Evolutionary conservation across 2,797 vertebrate genomes (phyloP).

Genomic region (Cynodonichthys magdalenae): DNA sequence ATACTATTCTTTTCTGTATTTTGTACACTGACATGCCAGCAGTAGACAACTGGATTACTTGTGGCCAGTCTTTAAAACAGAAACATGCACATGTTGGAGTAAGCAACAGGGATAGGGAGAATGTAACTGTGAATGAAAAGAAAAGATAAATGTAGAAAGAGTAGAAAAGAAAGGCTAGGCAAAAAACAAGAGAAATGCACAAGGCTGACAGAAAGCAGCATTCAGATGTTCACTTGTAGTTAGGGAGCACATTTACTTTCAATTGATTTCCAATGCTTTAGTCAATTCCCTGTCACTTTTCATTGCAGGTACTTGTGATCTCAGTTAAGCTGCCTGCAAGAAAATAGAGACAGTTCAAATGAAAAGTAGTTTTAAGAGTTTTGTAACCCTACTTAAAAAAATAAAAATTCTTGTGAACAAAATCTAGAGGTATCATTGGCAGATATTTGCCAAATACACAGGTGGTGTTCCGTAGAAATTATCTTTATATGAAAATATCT

Average conservation of each 20-base stretch:
- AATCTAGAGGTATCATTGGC: constrained; percentile 35
- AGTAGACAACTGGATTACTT: constrained; percentile 4
- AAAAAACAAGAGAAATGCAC: constrained; percentile 43
- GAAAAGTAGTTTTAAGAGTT: neutral
- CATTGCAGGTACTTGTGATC: constrained; percentile 95
- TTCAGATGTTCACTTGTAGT: constrained; percentile 98
- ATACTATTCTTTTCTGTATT: neutral
- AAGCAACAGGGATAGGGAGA: constrained; percentile 48
- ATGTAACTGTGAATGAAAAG: constrained; percentile 30
- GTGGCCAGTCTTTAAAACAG: constrained; percentile 16
- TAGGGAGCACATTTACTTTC: constrained; percentile 98
- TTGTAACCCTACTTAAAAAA: neutral
- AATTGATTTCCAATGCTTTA: constrained; percentile 99
- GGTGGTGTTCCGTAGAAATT: constrained; percentile 8
- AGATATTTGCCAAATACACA: constrained; percentile 35
- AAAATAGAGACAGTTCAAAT: constrained; percentile 79
- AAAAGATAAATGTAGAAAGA: neutral
- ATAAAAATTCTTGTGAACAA: constrained; percentile 30
- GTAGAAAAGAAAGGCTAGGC: constrained; percentile 38
- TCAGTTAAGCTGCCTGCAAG: constrained; percentile 92
- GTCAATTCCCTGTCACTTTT: constrained; percentile 99
- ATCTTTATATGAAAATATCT: constrained; percentile 10
- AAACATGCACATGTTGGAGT: constrained; percentile 21
- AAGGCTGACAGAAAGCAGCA: constrained; percentile 82
- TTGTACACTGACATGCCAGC: constrained; percentile 19